These are phyloP conservation scores for Oscheius sp. DNA, from an alignment of 2,888 invertebrate genomes.

Conservation along the genomic window DNA sequence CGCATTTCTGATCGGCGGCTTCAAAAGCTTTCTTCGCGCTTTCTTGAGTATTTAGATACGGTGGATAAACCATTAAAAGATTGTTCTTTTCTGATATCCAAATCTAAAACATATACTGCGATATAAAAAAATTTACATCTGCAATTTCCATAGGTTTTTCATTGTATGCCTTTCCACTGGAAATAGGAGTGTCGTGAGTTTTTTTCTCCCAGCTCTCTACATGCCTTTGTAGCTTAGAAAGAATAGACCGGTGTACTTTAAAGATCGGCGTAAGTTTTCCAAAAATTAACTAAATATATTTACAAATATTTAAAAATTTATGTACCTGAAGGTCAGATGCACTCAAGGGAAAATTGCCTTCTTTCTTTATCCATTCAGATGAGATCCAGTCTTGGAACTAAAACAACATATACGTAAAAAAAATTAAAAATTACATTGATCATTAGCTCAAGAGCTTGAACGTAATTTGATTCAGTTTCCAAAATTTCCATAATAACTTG, in stretches of 20 bases:
- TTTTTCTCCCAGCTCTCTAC: constrained; percentile 75
- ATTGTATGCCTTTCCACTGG: not conserved
- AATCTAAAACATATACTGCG: constrained; percentile 75
- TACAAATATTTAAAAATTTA: not conserved
- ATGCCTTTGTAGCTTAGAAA: constrained; percentile 75
- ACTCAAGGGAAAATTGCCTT: not conserved
- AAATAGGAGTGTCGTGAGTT: not conserved
- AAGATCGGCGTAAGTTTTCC: constrained; percentile 82
- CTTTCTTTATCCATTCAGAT: not conserved
- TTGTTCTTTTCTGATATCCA: constrained; percentile 77
- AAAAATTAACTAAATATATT: constrained; percentile 45
- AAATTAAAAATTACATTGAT: constrained; percentile 77
- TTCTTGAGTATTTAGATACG: constrained; percentile 97
- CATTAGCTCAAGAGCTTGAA: constrained; percentile 90
- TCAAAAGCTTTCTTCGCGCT: constrained; percentile 91
- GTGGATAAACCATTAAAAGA: constrained; percentile 82
- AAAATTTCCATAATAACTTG: constrained; percentile 86
- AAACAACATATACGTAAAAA: not conserved
- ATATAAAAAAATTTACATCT: not conserved
- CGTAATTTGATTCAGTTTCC: constrained; percentile 96
- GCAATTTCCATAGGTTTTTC: not conserved
- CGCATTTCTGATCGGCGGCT: constrained; percentile 84
- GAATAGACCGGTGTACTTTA: constrained; percentile 85
- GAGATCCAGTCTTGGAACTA: constrained; percentile 13
- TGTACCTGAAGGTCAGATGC: constrained; percentile 9